Evolutionary conservation across 2,113 vertebrate genomes (phyloP), one percentile per base, ranked within the genome.

Genomic region (Podocnemis expansa): DNA sequence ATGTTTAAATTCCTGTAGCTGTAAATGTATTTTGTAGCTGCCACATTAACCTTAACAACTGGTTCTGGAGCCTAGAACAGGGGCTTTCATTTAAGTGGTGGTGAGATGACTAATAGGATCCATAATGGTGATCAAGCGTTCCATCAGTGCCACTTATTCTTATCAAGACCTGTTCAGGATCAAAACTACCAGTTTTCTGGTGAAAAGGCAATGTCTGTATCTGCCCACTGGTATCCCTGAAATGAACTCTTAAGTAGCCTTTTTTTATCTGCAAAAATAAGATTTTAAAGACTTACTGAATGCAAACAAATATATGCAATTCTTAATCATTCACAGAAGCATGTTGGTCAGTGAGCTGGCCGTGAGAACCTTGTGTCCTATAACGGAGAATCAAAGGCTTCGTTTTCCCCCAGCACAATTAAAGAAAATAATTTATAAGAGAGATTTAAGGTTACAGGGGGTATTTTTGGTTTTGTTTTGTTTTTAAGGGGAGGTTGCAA

Each of bases 251-350:
- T 89, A 95, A 87, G 80, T 96, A 97, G 94, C 94, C 95, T 97
- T 97, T 96, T 47, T 97, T 96, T 96, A 93, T 90, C 90, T 95
- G 83, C 91, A 95, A 96, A 97, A 96, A 52, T 85, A 96, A 75
- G 81, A 45, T 96, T 96, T 95, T 91, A 85, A 94, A 94, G 96
- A 97, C 96, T 98, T 94, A 95, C 92, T 96, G 97, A 97, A 97
- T 94, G 96, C 56, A 21, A 97, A 97, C 94, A 96, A 95, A 97
- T 97, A 97, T 98, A 98, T 98, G 98, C 98, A 98, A 94, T 97
- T 96, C 95, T 92, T 97, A 92, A 93, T 90, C 96, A 86, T 96
- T 97, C 67, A 63, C 94, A 97, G 95, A 93, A 96, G 96, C 97
- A 95, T 91, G 58, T 94, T 84, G 84, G 94, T 89, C 89, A 91